phyloP scores from a whole-genome alignment of 1,140 invertebrate genomes.

The Cydia fagiglandana region DNA sequence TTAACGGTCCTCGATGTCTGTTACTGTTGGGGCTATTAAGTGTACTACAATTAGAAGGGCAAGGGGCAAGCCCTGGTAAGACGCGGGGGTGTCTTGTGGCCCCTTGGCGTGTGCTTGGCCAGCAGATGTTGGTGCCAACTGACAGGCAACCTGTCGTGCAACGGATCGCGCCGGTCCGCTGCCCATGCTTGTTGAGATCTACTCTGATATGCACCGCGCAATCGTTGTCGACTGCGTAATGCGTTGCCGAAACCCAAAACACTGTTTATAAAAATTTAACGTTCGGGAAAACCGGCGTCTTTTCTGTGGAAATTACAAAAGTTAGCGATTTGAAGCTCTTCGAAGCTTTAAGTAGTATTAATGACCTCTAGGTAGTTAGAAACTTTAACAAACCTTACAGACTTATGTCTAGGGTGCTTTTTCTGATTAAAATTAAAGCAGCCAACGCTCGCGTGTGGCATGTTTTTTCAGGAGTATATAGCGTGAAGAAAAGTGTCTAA shows the following conservation, averaged over 20 bases:
- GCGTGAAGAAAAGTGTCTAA: conserved; percentile 42
- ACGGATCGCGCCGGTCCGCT: conserved; percentile 70
- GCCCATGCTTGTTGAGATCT: conserved; percentile 56
- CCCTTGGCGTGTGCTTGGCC: conserved; percentile 46
- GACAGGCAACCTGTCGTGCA: conserved; percentile 74
- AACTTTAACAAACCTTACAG: conserved; percentile 39
- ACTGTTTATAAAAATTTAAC: not conserved
- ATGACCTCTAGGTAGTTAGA: conserved; percentile 40
- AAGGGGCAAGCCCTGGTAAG: conserved; percentile 45
- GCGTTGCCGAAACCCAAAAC: conserved; percentile 36
- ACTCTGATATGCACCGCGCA: conserved; percentile 52
- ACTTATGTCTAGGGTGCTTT: conserved; percentile 43
- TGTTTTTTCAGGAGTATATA: conserved; percentile 51
- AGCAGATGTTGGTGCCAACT: conserved; percentile 70
- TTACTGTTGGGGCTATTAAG: conserved; percentile 67
- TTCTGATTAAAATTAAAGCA: conserved; percentile 61
- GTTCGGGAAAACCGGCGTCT: no score
- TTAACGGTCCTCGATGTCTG: conserved; percentile 71
- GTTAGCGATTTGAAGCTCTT: not conserved
- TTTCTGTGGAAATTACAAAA: no score
- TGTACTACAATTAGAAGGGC: conserved; percentile 58
- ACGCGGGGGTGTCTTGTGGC: conserved; percentile 66
- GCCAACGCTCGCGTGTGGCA: conserved; percentile 57
- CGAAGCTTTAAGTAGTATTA: conserved; percentile 35
- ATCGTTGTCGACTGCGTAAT: conserved; percentile 53